Evolutionary conservation across 2,797 vertebrate species (phyloP).

Genomic region (Channallabes apus): DNA sequence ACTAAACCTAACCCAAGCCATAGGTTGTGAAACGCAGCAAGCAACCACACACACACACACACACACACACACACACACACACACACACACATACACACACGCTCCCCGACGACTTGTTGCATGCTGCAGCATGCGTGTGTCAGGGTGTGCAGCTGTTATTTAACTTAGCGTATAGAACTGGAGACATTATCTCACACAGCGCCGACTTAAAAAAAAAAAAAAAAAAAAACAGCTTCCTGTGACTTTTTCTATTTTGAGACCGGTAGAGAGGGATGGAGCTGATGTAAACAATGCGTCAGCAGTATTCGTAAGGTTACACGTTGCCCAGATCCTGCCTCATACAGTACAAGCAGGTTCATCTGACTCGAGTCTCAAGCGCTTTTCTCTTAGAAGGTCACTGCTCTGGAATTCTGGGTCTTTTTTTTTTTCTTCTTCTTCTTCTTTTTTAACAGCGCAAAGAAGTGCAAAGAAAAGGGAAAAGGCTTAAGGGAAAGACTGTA

Average conservation of each 20-base stretch:
- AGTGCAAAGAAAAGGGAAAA: background rate
- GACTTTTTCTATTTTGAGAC: constrained; percentile 58
- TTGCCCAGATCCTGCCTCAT: constrained; percentile 51
- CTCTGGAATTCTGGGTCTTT: constrained; percentile 11
- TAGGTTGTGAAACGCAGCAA: constrained; percentile 1
- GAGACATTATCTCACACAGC: constrained; percentile 32
- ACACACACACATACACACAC: no score
- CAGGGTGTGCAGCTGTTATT: constrained; percentile 38
- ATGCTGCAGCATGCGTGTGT: constrained; percentile 21
- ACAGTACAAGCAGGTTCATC: constrained; percentile 43
- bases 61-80: no score
- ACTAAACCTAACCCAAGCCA: background rate
- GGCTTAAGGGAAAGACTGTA: background rate
- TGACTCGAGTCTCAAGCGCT: background rate
- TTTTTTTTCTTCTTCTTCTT: background rate
- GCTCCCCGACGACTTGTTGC: background rate
- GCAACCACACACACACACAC: constrained; percentile 7
- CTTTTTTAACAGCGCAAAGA: background rate
- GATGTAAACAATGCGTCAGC: constrained; percentile 52
- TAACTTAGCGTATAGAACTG: constrained; percentile 33
- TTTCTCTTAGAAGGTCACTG: background rate
- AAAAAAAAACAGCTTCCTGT: constrained; percentile 51
- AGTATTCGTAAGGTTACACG: constrained; percentile 46
- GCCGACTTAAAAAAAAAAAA: constrained; percentile 1
- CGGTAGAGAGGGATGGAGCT: constrained; percentile 47